Base-by-base conservation (phyloP, 2,113 vertebrate species). In the Tragulus kanchil region DNA sequence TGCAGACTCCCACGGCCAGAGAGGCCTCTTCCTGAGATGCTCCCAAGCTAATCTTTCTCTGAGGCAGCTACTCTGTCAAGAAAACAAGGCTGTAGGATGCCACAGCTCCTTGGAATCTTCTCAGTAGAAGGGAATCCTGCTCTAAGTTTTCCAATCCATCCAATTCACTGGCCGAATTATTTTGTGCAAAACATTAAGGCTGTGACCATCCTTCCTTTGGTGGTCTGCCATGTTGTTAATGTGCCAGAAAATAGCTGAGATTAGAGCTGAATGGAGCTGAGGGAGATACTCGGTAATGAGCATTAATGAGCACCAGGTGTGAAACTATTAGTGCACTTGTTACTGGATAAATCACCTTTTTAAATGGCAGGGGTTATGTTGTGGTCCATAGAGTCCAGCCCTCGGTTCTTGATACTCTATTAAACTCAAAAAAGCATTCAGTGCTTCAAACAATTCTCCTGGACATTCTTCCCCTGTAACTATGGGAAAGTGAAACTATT, bases 231-330 rank as follows among this genome's bases (percentile, higher is more conserved):
- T 71, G 48, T 92, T 96, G 94, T 95, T 97, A 92, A 97, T 81
- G 89, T 96, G 96, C 92, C 71, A 93, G 88, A 95, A 96, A 97
- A 78, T 54, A 96, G 61, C 87, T 67, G 93, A 87, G 92, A 94
- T 94, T 84, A 93, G 92, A 97, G 88, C 21, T 88, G 94, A 97
- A 93, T 92, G 96, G 90, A 85, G 92, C 90, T 93, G 88, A 96
- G 91, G 96, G 97, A 96, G 95, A 97, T 96, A 90, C 96, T 95
- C 90, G 48, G 58, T 97, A 97, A 97, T 96, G 87, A 97, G 84
- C 84, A 95, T 96, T 96, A 96, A 96, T 97, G 97, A 97, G 71
- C 90, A 96, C 86, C 62, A 91, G 95, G 95, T 96, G 85, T 96
- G 94, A 93, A 96, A 67, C 93, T 64, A 73, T 95, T 83, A 93